These are phyloP conservation scores for Megalurothrips usitatus DNA, from an alignment of 2,888 invertebrate species.

Conservation along the genomic window DNA sequence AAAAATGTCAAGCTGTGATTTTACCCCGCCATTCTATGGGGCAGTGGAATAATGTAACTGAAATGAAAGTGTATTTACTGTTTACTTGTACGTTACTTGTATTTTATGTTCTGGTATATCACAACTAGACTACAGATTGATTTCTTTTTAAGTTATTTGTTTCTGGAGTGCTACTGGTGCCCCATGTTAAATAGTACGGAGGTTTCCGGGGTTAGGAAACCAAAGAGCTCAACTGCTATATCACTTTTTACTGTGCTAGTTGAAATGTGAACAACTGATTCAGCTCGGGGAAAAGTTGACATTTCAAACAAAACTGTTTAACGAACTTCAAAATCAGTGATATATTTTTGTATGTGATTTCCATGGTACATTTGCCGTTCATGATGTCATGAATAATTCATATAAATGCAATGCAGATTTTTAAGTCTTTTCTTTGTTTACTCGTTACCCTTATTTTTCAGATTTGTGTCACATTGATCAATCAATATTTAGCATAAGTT, in stretches of 20 bases:
- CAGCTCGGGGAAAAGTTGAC: neutral
- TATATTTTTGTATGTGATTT: neutral
- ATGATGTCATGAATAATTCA: neutral
- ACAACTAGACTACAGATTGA: too few relatives aligned
- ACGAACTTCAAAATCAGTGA: neutral
- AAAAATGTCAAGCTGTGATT: too few relatives aligned
- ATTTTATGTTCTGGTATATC: too few relatives aligned
- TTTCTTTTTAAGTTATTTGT: too few relatives aligned
- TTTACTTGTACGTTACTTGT: too few relatives aligned
- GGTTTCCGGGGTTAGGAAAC: neutral
- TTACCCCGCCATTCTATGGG: too few relatives aligned
- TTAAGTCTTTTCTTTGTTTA: too few relatives aligned
- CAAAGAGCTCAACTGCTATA: neutral
- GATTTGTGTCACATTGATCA: neutral
- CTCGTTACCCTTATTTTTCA: neutral
- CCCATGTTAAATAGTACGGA: neutral
- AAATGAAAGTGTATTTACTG: too few relatives aligned
- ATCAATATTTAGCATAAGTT: neutral
- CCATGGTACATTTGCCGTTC: neutral
- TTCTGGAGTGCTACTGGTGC: neutral
- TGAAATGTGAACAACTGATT: too few relatives aligned
- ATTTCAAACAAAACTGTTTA: neutral
- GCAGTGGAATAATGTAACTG: too few relatives aligned
- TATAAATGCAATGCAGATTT: neutral
- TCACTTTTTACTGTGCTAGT: too few relatives aligned